Base-by-base conservation (phyloP, 2,797 vertebrate species). In the Syngnathus rostellatus region DNA sequence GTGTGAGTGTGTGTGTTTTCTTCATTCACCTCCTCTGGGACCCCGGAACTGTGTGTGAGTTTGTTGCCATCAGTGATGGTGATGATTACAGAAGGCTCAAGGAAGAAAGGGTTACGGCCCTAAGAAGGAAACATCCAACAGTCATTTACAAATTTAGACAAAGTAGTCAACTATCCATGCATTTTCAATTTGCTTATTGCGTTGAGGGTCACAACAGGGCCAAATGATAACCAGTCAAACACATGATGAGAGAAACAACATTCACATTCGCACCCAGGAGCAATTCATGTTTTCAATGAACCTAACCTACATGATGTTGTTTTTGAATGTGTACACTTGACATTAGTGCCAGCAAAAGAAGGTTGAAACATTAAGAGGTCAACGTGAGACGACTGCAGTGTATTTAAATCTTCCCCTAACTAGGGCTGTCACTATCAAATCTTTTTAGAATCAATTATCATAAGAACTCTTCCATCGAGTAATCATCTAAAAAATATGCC, bases 11-110 rank as follows among this genome's bases (percentile, higher is more conserved):
- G 31, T 23, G 60, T 10, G 41, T 11, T 43, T 43, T 37, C 37
- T 38, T 62, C 31, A 8, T 60, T 96, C 91, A 99, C 97, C 94
- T 99, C 97, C 61, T 98, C 97, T 69, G 96, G 93, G 80, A 99
- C 93, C 72, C 94, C 93, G 51, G 94, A 93, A 41, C 90, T 94
- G 87, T 94, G 94, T 63, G 96, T 99, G 64, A 99, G 91, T 85
- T 98, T 99, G 91, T 95, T 98, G 77, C 97, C 97, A n/a, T 99
- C 97, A 64, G 97, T 99, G 87, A 99, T 98, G 38, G 95, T 98
- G 85, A 99, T 98, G 91, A 99, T 94, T 90, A 99, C 95, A 78
- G 97, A 96, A 23, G 97, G 96, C 81, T 99, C 96, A 66, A 99
- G 90, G 90, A 98, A 99, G 86, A 98, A 99, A 0, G 97, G 97